phyloP scores from a whole-genome alignment of 2,888 invertebrate species.

The Mamestra brassicae region DNA sequence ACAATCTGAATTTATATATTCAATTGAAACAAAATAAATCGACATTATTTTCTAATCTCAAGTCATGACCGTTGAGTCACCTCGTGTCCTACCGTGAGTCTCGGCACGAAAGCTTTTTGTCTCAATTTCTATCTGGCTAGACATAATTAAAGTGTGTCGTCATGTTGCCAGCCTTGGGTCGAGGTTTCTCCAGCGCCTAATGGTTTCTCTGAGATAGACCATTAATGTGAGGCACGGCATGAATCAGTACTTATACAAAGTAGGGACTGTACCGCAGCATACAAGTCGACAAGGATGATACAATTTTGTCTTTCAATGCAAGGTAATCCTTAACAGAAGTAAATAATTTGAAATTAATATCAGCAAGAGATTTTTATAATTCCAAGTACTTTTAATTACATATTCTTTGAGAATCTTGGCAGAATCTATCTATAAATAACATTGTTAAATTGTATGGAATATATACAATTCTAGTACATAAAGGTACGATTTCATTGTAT shows the following conservation, averaged over 20 bases:
- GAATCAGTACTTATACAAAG: conserved; percentile 18
- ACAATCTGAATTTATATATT: not conserved
- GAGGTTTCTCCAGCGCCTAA: conserved; percentile 68
- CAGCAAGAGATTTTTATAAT: not conserved
- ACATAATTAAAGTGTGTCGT: conserved; percentile 72
- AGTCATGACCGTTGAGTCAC: conserved; percentile 38
- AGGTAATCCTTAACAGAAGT: not conserved
- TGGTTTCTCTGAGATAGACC: conserved; percentile 63
- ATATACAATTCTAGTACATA: not conserved
- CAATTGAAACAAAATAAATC: not conserved
- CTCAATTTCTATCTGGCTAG: conserved; percentile 68
- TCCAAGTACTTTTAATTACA: not conserved
- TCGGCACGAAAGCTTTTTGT: conserved; percentile 68
- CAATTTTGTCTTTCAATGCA: conserved; percentile 6
- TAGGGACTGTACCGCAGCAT: conserved; percentile 33
- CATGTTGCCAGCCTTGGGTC: conserved; percentile 72
- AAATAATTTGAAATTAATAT: not conserved
- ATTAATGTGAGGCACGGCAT: conserved; percentile 26
- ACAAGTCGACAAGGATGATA: not conserved
- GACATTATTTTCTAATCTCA: conserved; percentile 18
- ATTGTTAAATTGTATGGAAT: not conserved
- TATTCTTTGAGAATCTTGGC: not conserved
- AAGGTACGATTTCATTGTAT: not conserved
- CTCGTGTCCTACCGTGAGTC: conserved; percentile 44
- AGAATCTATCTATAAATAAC: not conserved